phyloP scores from a whole-genome alignment of 1,140 invertebrate species.

The Dufourea novaeangliae region DNA sequence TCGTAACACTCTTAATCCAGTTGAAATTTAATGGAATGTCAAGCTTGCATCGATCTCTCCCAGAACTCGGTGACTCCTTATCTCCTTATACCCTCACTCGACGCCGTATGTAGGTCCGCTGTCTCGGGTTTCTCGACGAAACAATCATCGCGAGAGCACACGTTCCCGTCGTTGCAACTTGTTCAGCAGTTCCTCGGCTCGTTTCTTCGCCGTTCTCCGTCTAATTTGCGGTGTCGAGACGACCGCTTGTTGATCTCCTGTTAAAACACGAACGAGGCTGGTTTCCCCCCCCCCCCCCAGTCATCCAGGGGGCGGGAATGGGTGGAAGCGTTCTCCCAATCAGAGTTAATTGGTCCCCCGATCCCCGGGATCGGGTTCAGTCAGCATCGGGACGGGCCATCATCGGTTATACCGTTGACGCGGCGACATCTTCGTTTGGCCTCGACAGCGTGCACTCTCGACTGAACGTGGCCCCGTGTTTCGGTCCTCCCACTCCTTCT shows the following conservation, averaged over 20 bases:
- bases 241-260: slow-evolving; percentile 23
- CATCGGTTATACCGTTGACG: neutral
- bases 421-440: slow-evolving; percentile 33
- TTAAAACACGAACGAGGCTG: slow-evolving; percentile 6
- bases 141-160: neutral
- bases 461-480: slow-evolving; percentile 39
- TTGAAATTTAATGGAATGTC: no score
- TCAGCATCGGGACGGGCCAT: no score
- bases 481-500: no score
- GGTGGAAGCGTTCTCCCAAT: slow-evolving; percentile 9
- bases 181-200: slow-evolving; percentile 5
- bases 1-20: no score
- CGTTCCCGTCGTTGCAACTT: neutral
- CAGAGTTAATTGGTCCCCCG: slow-evolving; percentile 12
- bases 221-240: slow-evolving; percentile 14
- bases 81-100: no score
- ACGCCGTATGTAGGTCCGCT: no score
- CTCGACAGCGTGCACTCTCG: slow-evolving; percentile 33
- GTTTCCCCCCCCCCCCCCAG: neutral
- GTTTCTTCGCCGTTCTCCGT: neutral
- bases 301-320: no score
- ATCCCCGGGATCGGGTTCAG: neutral
- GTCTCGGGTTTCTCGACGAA: neutral
- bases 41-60: no score
- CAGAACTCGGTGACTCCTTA: no score